Evolutionary conservation across 2,888 invertebrate genomes (phyloP).

Genomic region (Diploptera punctata): DNA sequence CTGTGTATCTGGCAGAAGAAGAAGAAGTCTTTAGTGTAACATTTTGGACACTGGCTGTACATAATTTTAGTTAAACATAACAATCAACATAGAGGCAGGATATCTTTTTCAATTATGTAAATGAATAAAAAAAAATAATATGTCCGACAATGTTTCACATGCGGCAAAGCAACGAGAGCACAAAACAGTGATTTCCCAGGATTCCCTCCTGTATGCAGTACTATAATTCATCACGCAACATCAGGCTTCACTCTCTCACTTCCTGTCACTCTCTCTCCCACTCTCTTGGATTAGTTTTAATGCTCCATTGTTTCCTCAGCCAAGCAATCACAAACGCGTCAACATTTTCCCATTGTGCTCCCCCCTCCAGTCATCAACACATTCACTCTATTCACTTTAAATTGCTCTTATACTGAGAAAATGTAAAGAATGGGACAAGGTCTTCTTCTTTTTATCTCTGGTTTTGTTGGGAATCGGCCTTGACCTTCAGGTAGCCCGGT

Average conservation of each 20-base stretch:
- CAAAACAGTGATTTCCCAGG: constrained; percentile 17
- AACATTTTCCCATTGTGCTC: constrained; percentile 34
- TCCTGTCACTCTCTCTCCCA: constrained; percentile 17
- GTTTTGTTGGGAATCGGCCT: constrained; percentile 21
- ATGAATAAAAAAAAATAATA: neutral
- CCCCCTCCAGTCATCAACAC: neutral
- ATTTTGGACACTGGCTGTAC: too few species aligned
- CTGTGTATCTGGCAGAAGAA: too few species aligned
- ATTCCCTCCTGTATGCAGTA: constrained; percentile 12
- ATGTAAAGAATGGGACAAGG: constrained; percentile 20
- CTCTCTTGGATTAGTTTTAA: constrained; percentile 21
- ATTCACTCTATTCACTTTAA: constrained; percentile 8
- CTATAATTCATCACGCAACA: constrained; percentile 31
- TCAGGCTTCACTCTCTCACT: constrained; percentile 21
- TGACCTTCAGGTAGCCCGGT: constrained; percentile 6
- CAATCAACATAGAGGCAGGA: too few species aligned
- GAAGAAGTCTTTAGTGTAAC: too few species aligned
- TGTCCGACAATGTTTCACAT: neutral
- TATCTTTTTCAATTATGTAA: too few species aligned
- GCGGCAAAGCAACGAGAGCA: neutral
- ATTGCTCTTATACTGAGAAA: constrained; percentile 18
- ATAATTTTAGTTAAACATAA: too few species aligned
- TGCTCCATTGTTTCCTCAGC: constrained; percentile 34
- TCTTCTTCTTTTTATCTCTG: neutral
- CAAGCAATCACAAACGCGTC: constrained; percentile 27